phyloP scores from a whole-genome alignment of 2,888 invertebrate species.

The Gastrophysa polygoni region DNA sequence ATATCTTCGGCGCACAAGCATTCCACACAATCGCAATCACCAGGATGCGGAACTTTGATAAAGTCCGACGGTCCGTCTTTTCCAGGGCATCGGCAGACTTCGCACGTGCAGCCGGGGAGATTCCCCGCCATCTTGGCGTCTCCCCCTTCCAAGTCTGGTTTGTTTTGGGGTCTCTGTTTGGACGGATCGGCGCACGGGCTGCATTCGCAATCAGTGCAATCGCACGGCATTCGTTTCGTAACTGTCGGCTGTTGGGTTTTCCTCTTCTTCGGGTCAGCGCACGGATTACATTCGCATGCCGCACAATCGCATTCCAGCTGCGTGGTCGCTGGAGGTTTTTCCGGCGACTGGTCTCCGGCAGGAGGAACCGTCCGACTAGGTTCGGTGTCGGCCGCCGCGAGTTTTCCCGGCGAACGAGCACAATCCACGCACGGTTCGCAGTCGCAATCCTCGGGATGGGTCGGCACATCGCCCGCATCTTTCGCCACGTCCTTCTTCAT shows the following conservation, averaged over 20 bases:
- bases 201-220: conserved; percentile 17
- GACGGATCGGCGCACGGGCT: conserved; percentile 30
- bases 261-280: conserved; percentile 21
- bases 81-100: conserved; percentile 19
- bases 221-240: conserved; percentile 4
- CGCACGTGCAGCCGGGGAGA: conserved; percentile 19
- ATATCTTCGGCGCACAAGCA: conserved; percentile 4
- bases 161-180: neutral
- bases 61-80: conserved; percentile 3
- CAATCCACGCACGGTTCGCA: conserved; percentile 19
- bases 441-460: conserved; percentile 21
- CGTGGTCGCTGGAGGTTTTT: neutral
- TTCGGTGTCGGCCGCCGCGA: no score
- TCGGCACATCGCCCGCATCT: neutral
- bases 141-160: conserved; percentile 2
- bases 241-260: conserved; percentile 17
- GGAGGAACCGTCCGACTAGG: no score
- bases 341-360: neutral
- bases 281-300: conserved; percentile 24
- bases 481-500: conserved; percentile 5
- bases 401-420: neutral
- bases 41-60: conserved; percentile 17
- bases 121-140: neutral
- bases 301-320: conserved; percentile 24
- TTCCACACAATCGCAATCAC: conserved; percentile 20